phyloP scores from a whole-genome alignment of 2,113 vertebrate species.

The Gallinago paraguaiae region DNA sequence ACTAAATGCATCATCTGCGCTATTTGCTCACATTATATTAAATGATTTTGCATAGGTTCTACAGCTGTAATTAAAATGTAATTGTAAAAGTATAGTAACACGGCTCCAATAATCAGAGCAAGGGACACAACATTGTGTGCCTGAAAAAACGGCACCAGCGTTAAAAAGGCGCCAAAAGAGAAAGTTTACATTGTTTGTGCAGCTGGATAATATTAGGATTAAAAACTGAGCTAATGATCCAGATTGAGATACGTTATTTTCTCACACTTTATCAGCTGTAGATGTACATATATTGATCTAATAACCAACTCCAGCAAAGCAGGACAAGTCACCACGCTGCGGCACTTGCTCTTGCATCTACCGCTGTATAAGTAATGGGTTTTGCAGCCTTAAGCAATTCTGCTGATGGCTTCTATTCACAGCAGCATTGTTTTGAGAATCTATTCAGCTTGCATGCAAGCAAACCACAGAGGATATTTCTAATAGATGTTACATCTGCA shows the following conservation, averaged over 20 bases:
- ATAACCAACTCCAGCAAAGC: slow-evolving; percentile 8
- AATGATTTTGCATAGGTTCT: slow-evolving; percentile 47
- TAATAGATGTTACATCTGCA: slow-evolving; percentile 38
- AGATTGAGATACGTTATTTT: background rate
- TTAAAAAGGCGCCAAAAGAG: background rate
- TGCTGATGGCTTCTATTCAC: slow-evolving; percentile 39
- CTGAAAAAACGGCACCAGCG: background rate
- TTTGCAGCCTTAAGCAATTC: slow-evolving; percentile 39
- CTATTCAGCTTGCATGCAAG: slow-evolving; percentile 14
- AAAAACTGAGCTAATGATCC: background rate
- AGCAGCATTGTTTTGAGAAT: background rate
- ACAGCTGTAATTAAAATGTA: slow-evolving; percentile 42
- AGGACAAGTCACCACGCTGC: background rate
- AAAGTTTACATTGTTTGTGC: background rate
- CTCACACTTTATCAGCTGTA: background rate
- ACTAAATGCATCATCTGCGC: slow-evolving; percentile 13
- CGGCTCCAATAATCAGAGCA: background rate
- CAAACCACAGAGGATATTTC: slow-evolving; percentile 41
- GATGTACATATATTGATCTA: background rate
- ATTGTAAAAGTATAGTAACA: background rate
- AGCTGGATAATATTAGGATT: background rate
- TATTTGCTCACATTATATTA: slow-evolving; percentile 63
- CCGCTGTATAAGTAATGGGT: background rate
- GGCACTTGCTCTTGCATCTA: background rate
- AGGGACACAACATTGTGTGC: background rate